Conservation (phyloP, 1,140 invertebrate species). For the Aphelenchoides fujianensis region DNA sequence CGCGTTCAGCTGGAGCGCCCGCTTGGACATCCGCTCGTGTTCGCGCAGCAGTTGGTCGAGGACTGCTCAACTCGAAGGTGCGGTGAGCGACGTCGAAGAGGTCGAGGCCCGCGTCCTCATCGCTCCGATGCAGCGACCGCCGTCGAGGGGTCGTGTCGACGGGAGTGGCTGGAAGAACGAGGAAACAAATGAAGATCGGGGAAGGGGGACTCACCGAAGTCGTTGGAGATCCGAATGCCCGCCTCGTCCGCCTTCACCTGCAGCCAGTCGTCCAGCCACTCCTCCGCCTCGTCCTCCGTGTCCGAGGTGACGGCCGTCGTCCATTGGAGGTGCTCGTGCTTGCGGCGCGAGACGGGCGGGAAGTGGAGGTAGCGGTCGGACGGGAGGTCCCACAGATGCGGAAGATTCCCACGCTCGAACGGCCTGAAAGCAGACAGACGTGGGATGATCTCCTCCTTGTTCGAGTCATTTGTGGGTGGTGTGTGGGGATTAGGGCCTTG, state of each 20-base stretch:
- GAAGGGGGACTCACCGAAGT: neutral
- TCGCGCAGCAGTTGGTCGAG: slow-evolving; percentile 43
- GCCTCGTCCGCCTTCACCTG: slow-evolving; percentile 32
- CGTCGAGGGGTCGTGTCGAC: neutral
- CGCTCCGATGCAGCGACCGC: neutral
- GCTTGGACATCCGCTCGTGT: slow-evolving; percentile 17
- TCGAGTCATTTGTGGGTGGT: neutral
- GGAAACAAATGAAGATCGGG: neutral
- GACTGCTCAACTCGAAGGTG: slow-evolving; percentile 51
- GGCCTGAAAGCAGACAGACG: slow-evolving; percentile 29
- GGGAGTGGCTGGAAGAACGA: neutral
- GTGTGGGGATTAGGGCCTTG: too few species aligned
- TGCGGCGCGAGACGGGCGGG: slow-evolving; percentile 16
- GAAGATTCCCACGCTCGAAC: slow-evolving; percentile 11
- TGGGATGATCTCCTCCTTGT: neutral
- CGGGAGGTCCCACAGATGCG: slow-evolving; percentile 35
- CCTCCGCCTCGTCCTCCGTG: slow-evolving; percentile 24
- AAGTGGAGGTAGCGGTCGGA: slow-evolving; percentile 40
- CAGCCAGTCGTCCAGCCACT: slow-evolving; percentile 38
- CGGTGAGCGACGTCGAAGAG: slow-evolving; percentile 36
- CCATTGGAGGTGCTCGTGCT: slow-evolving; percentile 35
- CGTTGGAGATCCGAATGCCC: slow-evolving; percentile 4
- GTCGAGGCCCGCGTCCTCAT: neutral
- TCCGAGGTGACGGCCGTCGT: slow-evolving; percentile 21
- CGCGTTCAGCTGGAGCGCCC: slow-evolving; percentile 28